Evolutionary conservation across 2,888 invertebrate species (phyloP), one percentile per base, ranked within the genome.

Genomic region (Clistopyga incitator): DNA sequence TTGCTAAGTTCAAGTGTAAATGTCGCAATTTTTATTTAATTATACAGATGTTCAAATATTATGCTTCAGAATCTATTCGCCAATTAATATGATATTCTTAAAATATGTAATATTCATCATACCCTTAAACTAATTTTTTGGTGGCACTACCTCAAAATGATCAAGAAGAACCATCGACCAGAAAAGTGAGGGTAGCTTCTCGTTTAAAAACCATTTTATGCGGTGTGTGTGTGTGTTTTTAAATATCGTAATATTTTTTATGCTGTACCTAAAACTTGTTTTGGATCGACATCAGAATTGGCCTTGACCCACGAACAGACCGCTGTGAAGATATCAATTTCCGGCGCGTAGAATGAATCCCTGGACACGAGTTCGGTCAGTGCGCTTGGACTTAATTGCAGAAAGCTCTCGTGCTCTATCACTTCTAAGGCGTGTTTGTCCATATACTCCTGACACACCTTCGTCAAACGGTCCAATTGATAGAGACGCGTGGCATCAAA

Each of bases 291-390:
- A 84, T 95, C 95, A 81, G 95, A 95, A 94, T 98, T 98, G 38
- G 96, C 95, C 87, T 95, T 96, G 88, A 97, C 96, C 99, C 99
- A 99, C 79, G 94, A 95, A 92, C 96, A 95, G 0, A 99, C 97
- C 0, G 98, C 97, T 89, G 96, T 95, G 94, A 99, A 99, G 87
- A 99, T 99, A 89, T 98, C 97, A 52, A 98, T 97, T 94, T 99
- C 99, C 0, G 97, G 96, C 0, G 98, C 99, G 94, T 97, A 99
- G 94, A 99, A 99, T 8, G 99, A 99, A 93, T 99, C 98, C 70
- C 99, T 95, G 71, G 96, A 95, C 45, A 99, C 94, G 10, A 99
- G 95, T 91, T 98, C 97, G 90, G 96, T 96, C 75, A 99, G 93
- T 0, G 98, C 97, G 89, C 95, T 95, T 95, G 96, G 96, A 67